These are phyloP conservation scores for Malacosoma neustria DNA, from an alignment of 2,888 invertebrate species.

Conservation along the genomic window DNA sequence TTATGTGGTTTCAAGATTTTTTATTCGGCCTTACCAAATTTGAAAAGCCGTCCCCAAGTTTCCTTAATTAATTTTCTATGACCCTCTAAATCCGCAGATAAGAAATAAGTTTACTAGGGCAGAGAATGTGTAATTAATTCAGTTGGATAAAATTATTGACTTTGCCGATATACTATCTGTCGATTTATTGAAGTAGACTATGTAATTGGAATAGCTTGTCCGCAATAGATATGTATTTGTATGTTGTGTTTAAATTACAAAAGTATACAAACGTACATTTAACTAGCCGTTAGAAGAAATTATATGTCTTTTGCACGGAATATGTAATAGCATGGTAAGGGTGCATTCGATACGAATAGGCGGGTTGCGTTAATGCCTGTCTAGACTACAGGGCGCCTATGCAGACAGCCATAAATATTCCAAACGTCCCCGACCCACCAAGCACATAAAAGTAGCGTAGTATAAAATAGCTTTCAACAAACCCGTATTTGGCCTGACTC, in stretches of 20 bases:
- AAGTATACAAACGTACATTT: too few relatives aligned
- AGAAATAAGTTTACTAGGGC: slow-evolving; percentile 24
- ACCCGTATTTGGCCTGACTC: slow-evolving; percentile 30
- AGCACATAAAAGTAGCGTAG: slow-evolving; percentile 23
- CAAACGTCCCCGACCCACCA: slow-evolving; percentile 27
- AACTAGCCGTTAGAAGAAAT: too few relatives aligned
- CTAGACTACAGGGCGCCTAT: slow-evolving; percentile 51
- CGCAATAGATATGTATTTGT: too few relatives aligned
- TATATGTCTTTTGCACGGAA: too few relatives aligned
- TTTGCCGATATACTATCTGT: too few relatives aligned
- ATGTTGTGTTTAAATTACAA: too few relatives aligned
- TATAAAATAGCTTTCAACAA: slow-evolving; percentile 20
- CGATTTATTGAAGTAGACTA: too few relatives aligned
- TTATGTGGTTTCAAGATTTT: too few relatives aligned
- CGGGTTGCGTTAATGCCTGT: slow-evolving; percentile 22
- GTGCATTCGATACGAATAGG: slow-evolving; percentile 3
- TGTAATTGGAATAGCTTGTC: too few relatives aligned
- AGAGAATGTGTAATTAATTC: slow-evolving; percentile 31
- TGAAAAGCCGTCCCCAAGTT: slow-evolving; percentile 1
- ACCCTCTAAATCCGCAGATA: slow-evolving; percentile 28
- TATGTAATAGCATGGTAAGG: too few relatives aligned
- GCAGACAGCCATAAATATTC: slow-evolving; percentile 36
- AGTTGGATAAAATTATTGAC: too few relatives aligned
- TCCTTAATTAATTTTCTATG: slow-evolving; percentile 23
- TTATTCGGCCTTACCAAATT: too few relatives aligned